Base-by-base conservation (phyloP, 1,140 invertebrate genomes). In the Hetaerina americana region DNA sequence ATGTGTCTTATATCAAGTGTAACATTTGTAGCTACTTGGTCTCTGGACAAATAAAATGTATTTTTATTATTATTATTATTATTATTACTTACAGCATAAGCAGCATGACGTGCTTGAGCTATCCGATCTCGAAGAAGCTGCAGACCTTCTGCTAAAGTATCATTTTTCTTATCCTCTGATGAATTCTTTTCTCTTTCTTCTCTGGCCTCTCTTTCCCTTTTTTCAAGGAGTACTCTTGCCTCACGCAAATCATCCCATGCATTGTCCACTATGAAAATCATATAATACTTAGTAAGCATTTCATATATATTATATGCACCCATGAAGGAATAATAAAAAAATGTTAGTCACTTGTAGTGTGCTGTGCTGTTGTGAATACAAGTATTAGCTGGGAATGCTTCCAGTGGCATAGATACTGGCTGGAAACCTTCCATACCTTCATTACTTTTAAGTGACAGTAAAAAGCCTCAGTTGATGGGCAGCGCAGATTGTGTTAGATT, bases 91-190 rank as follows among this genome's bases (percentile, higher is more conserved):
- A 94, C 92, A 66, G 88, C 89, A 68, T 92, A 87, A 0, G 93
- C 92, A 12, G 88, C 88, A 80, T 95, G 92, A 75, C 87, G 85
- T 0, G 93, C 92, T 77, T 91, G 86, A 1, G 85, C 82, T 70
- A 95, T 92, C 79, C 89, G 89, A 76, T 90, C 85, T 27, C 86
- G 85, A 0, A 96, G 81, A 67, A 87, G 85, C 66, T 86, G 83
- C 22, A 95, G 74, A 73, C 89, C 88, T 1, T 82, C 80, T 0
- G 84, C 76, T 26, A 90, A 81, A 0, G 85, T 84, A 27, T 82
- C 80, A 74, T 87, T 89, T 57, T 57, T 57, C 40, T n/a, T 18
- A n/a, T n/a, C 82, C 86, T 90, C 40, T 82, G 27, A 84, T 80
- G 73, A 89, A 87, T 74, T 86, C 84, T 15, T 81, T 77, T 66